Base-by-base conservation (phyloP, 2,888 invertebrate species). In the Sceliomorpha sp. region DNA sequence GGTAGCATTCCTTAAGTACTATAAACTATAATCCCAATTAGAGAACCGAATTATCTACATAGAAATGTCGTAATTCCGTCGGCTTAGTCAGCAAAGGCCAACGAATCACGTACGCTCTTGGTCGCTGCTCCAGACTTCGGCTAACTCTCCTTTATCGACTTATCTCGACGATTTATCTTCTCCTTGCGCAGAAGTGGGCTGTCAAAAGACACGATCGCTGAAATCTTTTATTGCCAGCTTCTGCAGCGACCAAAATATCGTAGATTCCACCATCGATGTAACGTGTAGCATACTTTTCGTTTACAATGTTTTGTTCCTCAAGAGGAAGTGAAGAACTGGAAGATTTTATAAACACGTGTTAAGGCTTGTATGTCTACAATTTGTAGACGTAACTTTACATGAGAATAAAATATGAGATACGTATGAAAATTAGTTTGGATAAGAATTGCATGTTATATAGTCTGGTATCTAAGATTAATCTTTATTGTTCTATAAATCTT, bases 21-120 rank as follows among this genome's bases (percentile, higher is more conserved):
- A 70, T 70, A 70, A 70, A 70, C 64, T 62, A 70, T 66, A 70
- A 70, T 70, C 56, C 48, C 47, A 70, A 70, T 66, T 70, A 70
- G 66, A 58, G 62, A 56, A 51, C 45, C 50, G 64, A 70, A 66
- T 66, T 66, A 66, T 66, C 64, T 63, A 70, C 51, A 58, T 39
- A 53, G 64, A 70, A 62, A 70, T 53, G 64, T 66, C 51, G 70
- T 66, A 66, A 70, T 66, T 64, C 70, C 64, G 45, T 47, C 31
- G 60, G 63, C 60, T 70, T 66, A 70, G 51, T 56, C 51, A 66
- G 60, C 70, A 70, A 64, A 66, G 40, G 37, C 64, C 60, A 60
- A 66, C 56, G 60, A 60, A 70, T 70, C 60, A 66, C 62, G 64
- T 60, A 51, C 55, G 37, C 51, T 53, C 42, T 62, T 48, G 36